Percentiles rank a stretch among this genome's conserved stretches.
These are phyloP conservation scores for Hormaphis cornu DNA, from an alignment of 1,140 invertebrate species.

Conservation along the genomic window DNA sequence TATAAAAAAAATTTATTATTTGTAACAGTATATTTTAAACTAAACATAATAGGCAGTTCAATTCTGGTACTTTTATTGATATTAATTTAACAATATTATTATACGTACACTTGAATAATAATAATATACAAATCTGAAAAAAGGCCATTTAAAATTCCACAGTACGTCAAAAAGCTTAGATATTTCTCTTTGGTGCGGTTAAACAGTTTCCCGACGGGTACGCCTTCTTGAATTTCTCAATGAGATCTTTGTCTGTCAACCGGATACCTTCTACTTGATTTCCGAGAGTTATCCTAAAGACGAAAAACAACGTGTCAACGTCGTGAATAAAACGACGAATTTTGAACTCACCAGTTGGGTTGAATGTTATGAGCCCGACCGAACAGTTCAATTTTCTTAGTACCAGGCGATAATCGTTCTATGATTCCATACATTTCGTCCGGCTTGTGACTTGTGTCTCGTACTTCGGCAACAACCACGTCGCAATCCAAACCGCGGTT, in stretches of 20 bases:
- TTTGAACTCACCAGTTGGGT: constrained; percentile 77
- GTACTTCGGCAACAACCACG: constrained; percentile 94
- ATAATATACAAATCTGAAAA: too few species aligned
- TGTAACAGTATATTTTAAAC: background rate
- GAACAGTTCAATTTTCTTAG: constrained; percentile 95
- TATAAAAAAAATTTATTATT: constrained; percentile 3
- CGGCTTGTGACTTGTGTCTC: constrained; percentile 94
- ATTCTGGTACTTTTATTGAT: background rate
- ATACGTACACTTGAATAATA: background rate
- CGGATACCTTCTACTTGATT: constrained; percentile 93
- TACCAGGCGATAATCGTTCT: constrained; percentile 77
- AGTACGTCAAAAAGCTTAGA: background rate
- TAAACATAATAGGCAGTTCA: background rate
- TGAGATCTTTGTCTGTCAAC: constrained; percentile 83
- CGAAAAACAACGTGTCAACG: background rate
- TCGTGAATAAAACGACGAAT: background rate
- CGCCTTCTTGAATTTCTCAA: constrained; percentile 75
- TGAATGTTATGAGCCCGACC: constrained; percentile 95
- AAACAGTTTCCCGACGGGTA: constrained; percentile 92
- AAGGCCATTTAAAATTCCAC: too few species aligned
- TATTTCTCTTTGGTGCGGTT: constrained; percentile 43
- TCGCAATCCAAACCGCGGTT: constrained; percentile 94
- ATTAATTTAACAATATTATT: background rate
- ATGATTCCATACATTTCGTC: constrained; percentile 96
- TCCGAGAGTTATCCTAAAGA: constrained; percentile 74